Evolutionary conservation across 2,113 vertebrate genomes (phyloP), one percentile per base, ranked within the genome.

Genomic region (Proteles cristata): DNA sequence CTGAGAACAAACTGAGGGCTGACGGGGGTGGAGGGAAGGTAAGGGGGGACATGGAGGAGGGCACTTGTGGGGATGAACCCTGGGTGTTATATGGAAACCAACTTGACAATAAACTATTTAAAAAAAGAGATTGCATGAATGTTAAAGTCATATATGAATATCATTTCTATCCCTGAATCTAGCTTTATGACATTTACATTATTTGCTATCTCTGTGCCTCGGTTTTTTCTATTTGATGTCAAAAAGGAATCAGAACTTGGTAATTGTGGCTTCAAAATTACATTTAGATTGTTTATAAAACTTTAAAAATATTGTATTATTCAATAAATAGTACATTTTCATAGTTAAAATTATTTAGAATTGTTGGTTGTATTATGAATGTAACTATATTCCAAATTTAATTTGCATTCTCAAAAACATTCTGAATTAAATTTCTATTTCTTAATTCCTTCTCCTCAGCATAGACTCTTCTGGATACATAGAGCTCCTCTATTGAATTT

Each of bases 401-500:
- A n/a, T 82, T 69, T 92, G 3, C 11, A 31, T 77, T 89, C 43
- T 33, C 43, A 94, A 90, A 50, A 2, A 21, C 3, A 11, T 50
- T 55, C 31, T 84, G 28, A 94, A 68, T 79, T 76, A 88, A 77
- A 55, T 35, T 66, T 95, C 4, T 90, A n/a, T 85, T n/a, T 86
- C 9, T 86, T 90, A 48, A 91, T 88, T 95, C 12, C 50, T 83
- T 84, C 82, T 85, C n/a, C 26, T 73, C 31, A 82, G 77, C 26
- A 23, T 58, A 91, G 7, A 95, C 23, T 73, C 7, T 65, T 92
- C 68, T 77, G 26, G 43, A 80, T 86, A 82, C 88, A 90, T 61
- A 93, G 28, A 16, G 2, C 17, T 31, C 61, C 0, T 69, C 15
- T 82, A 45, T 1, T 66, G 17, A 94, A 53, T 53, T 77, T 82